A percentile compares a stretch with the other conserved stretches of the same genome.
Evolutionary conservation across 2,888 invertebrate species (phyloP).

Genomic region (Tenodera sinensis): DNA sequence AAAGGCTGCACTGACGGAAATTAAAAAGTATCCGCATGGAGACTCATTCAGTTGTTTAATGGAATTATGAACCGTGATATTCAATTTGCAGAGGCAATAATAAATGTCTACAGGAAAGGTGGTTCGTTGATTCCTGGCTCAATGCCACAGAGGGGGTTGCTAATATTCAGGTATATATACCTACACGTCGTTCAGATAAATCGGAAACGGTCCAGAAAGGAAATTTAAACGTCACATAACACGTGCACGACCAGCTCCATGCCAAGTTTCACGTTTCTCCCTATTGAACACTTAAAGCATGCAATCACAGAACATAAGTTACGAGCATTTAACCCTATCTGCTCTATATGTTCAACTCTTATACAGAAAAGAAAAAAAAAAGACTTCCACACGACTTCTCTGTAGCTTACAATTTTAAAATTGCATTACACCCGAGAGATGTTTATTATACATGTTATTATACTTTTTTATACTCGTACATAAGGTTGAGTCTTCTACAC

Average conservation of each 20-base stretch:
- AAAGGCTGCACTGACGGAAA: background rate
- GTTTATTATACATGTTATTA: no score
- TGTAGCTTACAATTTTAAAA: no score
- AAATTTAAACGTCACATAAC: background rate
- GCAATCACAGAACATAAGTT: no score
- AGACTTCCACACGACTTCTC: no score
- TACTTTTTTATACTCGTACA: no score
- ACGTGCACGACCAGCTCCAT: background rate
- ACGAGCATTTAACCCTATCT: no score
- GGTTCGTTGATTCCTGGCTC: background rate
- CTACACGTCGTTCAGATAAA: background rate
- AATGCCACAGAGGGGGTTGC: background rate
- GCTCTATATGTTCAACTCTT: no score
- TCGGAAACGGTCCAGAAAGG: background rate
- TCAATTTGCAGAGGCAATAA: background rate
- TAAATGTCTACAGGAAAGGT: background rate
- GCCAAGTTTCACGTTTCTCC: background rate
- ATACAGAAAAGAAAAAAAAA: no score
- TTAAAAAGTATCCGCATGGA: background rate
- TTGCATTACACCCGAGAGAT: no score
- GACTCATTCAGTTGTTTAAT: background rate
- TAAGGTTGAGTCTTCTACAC: no score
- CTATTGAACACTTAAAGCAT: no score
- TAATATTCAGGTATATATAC: background rate
- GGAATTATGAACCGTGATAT: background rate